phyloP scores from a whole-genome alignment of 2,888 invertebrate species.

The Amiota communis region DNA sequence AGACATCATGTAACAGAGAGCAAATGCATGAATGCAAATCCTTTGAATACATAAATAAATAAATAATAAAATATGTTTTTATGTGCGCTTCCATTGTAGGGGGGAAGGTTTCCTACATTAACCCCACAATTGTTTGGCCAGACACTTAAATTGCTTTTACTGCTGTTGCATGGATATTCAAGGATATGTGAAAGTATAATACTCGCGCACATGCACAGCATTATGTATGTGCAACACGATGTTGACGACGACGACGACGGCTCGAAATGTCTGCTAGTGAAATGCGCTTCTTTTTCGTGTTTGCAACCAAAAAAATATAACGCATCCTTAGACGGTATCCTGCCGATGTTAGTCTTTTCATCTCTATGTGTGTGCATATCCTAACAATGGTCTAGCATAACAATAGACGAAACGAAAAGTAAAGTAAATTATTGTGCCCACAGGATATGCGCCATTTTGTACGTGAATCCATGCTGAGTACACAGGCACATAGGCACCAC shows the following conservation, averaged over 20 bases:
- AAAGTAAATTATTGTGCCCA: conserved; percentile 59
- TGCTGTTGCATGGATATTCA: conserved; percentile 2
- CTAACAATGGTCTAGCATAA: conserved; percentile 45
- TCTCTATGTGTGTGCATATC: conserved; percentile 45
- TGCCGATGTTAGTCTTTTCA: conserved; percentile 16
- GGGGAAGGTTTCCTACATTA: not conserved
- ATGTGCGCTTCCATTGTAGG: not conserved
- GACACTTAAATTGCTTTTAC: conserved; percentile 44
- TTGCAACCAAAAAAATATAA: conserved; percentile 40
- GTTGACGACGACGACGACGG: conserved; percentile 23
- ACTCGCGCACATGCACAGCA: not conserved
- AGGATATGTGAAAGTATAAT: conserved; percentile 38
- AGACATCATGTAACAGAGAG: too few relatives aligned
- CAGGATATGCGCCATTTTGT: conserved; percentile 64
- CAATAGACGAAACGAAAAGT: conserved; percentile 29
- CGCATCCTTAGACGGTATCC: not conserved
- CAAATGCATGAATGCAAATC: not conserved
- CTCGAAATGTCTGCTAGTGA: too few relatives aligned
- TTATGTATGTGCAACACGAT: not conserved
- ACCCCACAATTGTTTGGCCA: conserved; percentile 46
- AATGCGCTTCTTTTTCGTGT: not conserved
- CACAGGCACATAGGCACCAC: not conserved
- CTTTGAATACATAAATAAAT: conserved; percentile 4
- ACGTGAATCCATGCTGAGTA: conserved; percentile 18
- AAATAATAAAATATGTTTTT: conserved; percentile 8